These are phyloP conservation scores for Actinemys pallida DNA, from an alignment of 2,113 vertebrate species.

Conservation along the genomic window DNA sequence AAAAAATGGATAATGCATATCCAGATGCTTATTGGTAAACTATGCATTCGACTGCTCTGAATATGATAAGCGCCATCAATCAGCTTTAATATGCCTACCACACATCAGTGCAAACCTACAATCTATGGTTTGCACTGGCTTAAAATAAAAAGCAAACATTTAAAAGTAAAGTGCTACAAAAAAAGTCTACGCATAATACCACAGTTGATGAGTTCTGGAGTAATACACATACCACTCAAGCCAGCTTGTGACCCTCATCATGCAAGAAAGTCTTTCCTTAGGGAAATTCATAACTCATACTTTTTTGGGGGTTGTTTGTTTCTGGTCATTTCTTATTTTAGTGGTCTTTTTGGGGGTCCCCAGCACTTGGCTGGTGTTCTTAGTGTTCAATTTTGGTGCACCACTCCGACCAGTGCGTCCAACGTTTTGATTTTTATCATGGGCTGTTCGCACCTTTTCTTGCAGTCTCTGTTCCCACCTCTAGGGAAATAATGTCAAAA, in stretches of 20 bases:
- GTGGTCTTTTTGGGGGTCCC: conserved; percentile 74
- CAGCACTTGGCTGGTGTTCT: conserved; percentile 54
- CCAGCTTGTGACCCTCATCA: neutral
- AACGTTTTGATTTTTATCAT: conserved; percentile 75
- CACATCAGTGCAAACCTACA: conserved; percentile 39
- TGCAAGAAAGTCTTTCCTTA: conserved; percentile 38
- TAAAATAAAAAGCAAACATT: conserved; percentile 69
- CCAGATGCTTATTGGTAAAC: conserved; percentile 29
- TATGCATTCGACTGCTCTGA: conserved; percentile 21
- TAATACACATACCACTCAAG: conserved; percentile 14
- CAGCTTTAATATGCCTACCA: conserved; percentile 28
- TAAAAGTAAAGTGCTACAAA: conserved; percentile 74
- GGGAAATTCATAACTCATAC: conserved; percentile 57
- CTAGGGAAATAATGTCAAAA: conserved; percentile 64
- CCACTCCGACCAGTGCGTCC: conserved; percentile 77
- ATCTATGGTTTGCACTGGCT: conserved; percentile 57
- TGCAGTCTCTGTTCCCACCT: conserved; percentile 86
- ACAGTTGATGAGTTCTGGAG: neutral
- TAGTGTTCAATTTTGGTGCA: conserved; percentile 69
- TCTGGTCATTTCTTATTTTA: conserved; percentile 76
- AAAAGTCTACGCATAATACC: conserved; percentile 44
- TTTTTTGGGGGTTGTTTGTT: conserved; percentile 69
- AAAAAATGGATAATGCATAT: conserved; percentile 32
- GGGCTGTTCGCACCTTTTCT: conserved; percentile 69
- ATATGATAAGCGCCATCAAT: neutral